These are phyloP conservation scores for Nomada flava DNA, from an alignment of 2,888 invertebrate genomes.

Conservation along the genomic window DNA sequence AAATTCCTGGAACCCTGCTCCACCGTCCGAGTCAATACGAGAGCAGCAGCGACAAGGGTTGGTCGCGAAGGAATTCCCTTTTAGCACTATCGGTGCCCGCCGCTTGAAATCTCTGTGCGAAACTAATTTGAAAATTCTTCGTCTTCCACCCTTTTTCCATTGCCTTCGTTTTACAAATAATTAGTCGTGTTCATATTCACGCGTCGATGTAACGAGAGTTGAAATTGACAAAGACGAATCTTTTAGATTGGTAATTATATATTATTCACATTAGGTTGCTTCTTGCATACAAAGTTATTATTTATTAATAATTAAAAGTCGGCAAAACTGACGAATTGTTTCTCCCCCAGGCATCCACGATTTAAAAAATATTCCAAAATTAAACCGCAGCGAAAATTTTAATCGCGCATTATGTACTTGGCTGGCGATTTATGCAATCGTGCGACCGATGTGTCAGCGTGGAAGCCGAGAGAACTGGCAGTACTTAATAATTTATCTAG, in stretches of 20 bases:
- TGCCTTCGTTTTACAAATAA: not conserved
- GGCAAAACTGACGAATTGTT: no score
- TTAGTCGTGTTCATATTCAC: not conserved
- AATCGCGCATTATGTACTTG: not conserved
- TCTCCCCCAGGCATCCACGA: no score
- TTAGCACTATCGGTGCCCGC: slow-evolving; percentile 32
- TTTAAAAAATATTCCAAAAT: not conserved
- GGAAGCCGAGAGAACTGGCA: not conserved
- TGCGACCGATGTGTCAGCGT: not conserved
- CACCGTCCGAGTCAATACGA: slow-evolving; percentile 40
- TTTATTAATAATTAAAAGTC: no score
- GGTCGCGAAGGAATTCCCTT: slow-evolving; percentile 50
- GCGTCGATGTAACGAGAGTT: not conserved
- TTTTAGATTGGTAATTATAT: no score
- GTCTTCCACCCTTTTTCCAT: not conserved
- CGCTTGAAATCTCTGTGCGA: slow-evolving; percentile 11
- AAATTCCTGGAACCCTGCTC: slow-evolving; percentile 58
- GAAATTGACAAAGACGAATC: no score
- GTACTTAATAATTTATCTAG: slow-evolving; percentile 26
- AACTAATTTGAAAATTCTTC: slow-evolving; percentile 38
- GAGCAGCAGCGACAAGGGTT: slow-evolving; percentile 25
- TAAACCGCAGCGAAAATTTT: not conserved
- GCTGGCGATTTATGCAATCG: not conserved
- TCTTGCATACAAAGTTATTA: no score
- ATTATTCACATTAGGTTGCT: no score